Conservation (phyloP, 2,113 vertebrate species). For the Bos javanicus region DNA sequence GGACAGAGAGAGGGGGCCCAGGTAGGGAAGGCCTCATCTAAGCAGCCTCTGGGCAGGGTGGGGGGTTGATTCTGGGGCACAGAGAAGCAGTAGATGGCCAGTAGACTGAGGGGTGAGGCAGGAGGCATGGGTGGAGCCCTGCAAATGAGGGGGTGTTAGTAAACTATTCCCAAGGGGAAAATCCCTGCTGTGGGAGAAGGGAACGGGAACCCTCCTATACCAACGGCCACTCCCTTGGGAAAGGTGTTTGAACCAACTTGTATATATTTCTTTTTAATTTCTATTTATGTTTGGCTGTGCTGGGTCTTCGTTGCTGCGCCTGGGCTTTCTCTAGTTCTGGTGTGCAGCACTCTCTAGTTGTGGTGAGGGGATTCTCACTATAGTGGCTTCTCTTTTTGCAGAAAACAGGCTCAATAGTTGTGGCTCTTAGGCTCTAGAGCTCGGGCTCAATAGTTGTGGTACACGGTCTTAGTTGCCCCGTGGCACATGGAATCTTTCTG, state of each 20-base stretch:
- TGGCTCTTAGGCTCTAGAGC: not conserved
- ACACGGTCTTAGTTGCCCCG: not conserved
- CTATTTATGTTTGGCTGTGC: not conserved
- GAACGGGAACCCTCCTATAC: not conserved
- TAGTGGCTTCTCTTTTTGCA: not conserved
- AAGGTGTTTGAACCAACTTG: not conserved
- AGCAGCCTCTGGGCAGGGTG: not conserved
- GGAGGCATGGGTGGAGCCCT: accelerated
- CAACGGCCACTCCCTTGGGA: not conserved
- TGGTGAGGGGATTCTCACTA: not conserved
- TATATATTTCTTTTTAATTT: not conserved
- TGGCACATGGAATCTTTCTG: not conserved
- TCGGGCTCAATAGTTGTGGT: not conserved
- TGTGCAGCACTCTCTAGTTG: not conserved
- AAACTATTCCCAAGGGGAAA: not conserved
- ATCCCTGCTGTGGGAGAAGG: not conserved
- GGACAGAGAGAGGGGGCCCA: not conserved
- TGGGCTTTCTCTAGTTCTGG: not conserved
- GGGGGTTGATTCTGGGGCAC: not conserved
- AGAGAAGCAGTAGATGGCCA: not conserved
- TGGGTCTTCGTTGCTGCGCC: not conserved
- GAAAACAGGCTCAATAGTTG: not conserved
- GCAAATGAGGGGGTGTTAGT: not conserved
- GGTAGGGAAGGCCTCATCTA: not conserved
- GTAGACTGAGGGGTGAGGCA: not conserved